Conservation (phyloP, 2,113 vertebrate species). For the Eclectus roratus region DNA sequence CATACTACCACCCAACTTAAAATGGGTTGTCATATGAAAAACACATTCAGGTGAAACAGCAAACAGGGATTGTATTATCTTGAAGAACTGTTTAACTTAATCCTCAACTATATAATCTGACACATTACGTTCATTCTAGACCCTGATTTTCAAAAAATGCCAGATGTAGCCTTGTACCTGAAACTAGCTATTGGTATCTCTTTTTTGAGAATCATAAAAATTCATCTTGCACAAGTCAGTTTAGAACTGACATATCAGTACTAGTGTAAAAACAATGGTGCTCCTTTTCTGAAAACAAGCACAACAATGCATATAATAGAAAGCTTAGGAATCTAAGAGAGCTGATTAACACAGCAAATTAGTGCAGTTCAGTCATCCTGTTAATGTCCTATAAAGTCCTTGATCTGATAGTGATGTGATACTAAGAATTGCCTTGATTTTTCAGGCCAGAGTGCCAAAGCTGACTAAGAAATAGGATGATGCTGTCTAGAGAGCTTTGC, state of each 20-base stretch:
- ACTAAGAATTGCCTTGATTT: not conserved
- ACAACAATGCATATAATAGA: not conserved
- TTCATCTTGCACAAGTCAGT: not conserved
- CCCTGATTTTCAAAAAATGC: not conserved
- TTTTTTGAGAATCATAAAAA: not conserved
- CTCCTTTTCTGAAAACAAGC: not conserved
- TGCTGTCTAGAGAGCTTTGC: not conserved
- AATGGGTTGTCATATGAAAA: not conserved
- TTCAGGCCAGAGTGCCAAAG: not conserved
- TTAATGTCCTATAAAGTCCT: not conserved
- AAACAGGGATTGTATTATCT: not conserved
- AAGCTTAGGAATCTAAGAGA: not conserved
- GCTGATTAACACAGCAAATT: not conserved
- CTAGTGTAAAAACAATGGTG: not conserved
- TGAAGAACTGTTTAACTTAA: not conserved
- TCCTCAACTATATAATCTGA: not conserved
- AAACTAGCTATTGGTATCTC: not conserved
- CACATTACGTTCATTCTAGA: not conserved
- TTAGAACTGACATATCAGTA: not conserved
- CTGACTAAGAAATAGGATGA: not conserved
- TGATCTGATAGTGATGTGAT: not conserved
- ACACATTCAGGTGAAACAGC: not conserved
- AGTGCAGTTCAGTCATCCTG: not conserved
- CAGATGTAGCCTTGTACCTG: not conserved
- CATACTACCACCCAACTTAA: not conserved